Evolutionary conservation across 1,140 invertebrate species (phyloP).

Genomic region (Diprion similis): DNA sequence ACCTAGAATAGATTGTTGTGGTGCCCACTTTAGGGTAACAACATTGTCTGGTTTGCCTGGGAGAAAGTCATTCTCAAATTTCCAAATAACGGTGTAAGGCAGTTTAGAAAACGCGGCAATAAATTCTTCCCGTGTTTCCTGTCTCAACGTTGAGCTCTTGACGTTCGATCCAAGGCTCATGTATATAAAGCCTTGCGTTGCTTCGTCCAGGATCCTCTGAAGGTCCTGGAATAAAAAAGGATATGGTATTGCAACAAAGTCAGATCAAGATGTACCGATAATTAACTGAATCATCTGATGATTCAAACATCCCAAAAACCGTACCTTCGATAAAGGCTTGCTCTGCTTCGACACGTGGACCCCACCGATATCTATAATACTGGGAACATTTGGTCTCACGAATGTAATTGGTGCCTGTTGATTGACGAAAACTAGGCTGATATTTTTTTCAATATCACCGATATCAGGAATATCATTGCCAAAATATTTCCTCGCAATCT

Average conservation of each 20-base stretch:
- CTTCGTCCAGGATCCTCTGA: conserved; percentile 51
- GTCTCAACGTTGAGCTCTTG: conserved; percentile 40
- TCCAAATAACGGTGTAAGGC: conserved; percentile 43
- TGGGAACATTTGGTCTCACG: conserved; percentile 62
- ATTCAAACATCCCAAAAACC: too few relatives aligned
- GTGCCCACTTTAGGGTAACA: conserved; percentile 48
- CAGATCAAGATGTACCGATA: too few relatives aligned
- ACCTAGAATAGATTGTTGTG: conserved; percentile 53
- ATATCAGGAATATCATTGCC: conserved; percentile 9
- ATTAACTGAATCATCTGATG: too few relatives aligned
- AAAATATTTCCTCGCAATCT: conserved; percentile 52
- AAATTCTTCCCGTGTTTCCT: conserved; percentile 42
- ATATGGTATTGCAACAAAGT: background rate
- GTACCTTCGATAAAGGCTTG: conserved; percentile 41
- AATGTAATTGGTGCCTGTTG: conserved; percentile 64
- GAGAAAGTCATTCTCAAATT: conserved; percentile 32
- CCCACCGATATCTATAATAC: conserved; percentile 61
- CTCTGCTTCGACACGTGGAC: conserved; percentile 51
- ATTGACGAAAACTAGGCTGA: conserved; percentile 62
- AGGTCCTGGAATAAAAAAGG: conserved; percentile 48
- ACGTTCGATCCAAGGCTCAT: conserved; percentile 65
- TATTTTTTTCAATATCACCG: conserved; percentile 44
- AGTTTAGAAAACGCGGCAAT: conserved; percentile 59
- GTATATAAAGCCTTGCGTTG: conserved; percentile 64
- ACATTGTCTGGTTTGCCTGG: conserved; percentile 42